Evolutionary conservation across 1,140 invertebrate genomes (phyloP), one percentile per base, ranked within the genome.

Genomic region (Lineus longissimus): DNA sequence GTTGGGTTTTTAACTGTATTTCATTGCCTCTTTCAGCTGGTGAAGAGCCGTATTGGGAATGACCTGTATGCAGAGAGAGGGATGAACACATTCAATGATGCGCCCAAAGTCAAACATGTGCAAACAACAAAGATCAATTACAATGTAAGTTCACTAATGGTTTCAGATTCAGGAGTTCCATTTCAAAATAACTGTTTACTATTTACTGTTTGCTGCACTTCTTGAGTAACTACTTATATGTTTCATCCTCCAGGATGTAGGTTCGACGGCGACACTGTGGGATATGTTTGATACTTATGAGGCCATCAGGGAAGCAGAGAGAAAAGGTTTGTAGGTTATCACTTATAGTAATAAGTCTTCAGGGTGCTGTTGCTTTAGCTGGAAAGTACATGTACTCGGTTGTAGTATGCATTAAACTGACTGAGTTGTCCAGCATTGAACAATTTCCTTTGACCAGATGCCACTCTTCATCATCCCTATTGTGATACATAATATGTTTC

Each of bases 51-150:
- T 61, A 68, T 70, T 57, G 80, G 79, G 6, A 81, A 81, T 72
- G 80, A 81, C 61, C 55, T 72, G 22, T 81, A 80, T 66, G 70
- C 69, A 22, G 76, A 81, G 60, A 67, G 76, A 68, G 78, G 75
- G 27, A 79, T 81, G 74, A 78, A 79, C 61, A 81, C 79, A 19
- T 81, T 81, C 56, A 81, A 81, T 73, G 77, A 81, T 61, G 72
- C 76, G 59, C 74, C 68, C n/a, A 81, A 81, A 67, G 58, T 70
- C 55, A 81, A 81, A 65, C 66, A 64, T 56, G 67, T 79, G 19
- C 75, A 79, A 61, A 81, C 80, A 9, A 71, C 55, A 31, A 78
- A 75, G 60, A 74, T 80, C 23, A 55, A 55, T 19, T 69, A 71
- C 58, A 56, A 22, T 56, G 79, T 81, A 69, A 73, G 70, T 72